Percentiles rank a stretch among this genome's conserved stretches.
Conservation (phyloP, 2,888 invertebrate species). For the Nephrocerus scutellatus region DNA sequence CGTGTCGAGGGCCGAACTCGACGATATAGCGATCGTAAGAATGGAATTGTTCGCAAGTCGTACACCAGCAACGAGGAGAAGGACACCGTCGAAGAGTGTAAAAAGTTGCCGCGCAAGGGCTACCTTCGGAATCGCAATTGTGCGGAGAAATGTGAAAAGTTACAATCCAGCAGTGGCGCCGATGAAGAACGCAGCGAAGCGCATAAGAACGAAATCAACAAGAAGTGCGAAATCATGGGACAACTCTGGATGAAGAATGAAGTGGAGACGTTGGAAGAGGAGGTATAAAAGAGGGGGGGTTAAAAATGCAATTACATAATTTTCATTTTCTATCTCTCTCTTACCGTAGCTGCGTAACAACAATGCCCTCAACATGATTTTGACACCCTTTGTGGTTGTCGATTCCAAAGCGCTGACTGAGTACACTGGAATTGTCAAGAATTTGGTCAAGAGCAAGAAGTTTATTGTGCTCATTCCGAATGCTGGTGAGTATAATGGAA, state of each 20-base stretch:
- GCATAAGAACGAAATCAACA: slow-evolving; percentile 29
- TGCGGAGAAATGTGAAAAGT: slow-evolving; percentile 40
- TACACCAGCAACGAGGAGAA: slow-evolving; percentile 47
- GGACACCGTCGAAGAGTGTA: slow-evolving; percentile 45
- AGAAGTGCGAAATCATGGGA: slow-evolving; percentile 61
- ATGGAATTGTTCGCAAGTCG: slow-evolving; percentile 43
- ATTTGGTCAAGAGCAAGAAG: slow-evolving; percentile 71
- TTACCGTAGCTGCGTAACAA: slow-evolving; percentile 34
- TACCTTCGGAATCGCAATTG: slow-evolving; percentile 43
- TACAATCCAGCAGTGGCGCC: slow-evolving; percentile 45
- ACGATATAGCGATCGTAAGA: slow-evolving; percentile 44
- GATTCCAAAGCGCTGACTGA: slow-evolving; percentile 75
- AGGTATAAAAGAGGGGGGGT: too few relatives aligned
- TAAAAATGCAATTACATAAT: too few relatives aligned
- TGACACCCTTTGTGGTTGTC: slow-evolving; percentile 82
- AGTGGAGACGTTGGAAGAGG: slow-evolving; percentile 75
- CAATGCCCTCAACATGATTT: slow-evolving; percentile 45
- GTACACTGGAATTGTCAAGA: slow-evolving; percentile 70
- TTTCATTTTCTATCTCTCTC: too few relatives aligned
- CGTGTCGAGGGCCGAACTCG: slow-evolving; percentile 43
- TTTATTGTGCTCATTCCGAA: slow-evolving; percentile 84
- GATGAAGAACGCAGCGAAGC: slow-evolving; percentile 46
- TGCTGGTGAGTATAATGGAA: slow-evolving; percentile 58
- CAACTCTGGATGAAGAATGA: slow-evolving; percentile 83
- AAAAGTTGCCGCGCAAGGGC: slow-evolving; percentile 44